Evolutionary conservation across 2,113 vertebrate species (phyloP).

Genomic region (Pampusana beccarii): DNA sequence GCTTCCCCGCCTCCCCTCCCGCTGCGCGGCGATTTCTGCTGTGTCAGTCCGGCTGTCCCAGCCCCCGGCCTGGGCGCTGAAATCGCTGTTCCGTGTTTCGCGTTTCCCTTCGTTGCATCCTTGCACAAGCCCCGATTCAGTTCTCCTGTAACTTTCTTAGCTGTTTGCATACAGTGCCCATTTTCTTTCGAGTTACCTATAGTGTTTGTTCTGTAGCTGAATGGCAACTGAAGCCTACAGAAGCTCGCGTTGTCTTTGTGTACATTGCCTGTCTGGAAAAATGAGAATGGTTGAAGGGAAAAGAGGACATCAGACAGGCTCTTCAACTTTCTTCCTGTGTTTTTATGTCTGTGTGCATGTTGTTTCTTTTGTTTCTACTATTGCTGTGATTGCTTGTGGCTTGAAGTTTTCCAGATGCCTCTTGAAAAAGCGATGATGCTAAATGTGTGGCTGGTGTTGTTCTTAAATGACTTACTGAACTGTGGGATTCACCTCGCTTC

Average conservation of each 20-base stretch:
- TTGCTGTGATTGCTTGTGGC: neutral
- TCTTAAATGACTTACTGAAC: neutral
- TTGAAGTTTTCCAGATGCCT: neutral
- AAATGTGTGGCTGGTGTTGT: neutral
- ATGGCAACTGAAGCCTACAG: neutral
- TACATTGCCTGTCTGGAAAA: neutral
- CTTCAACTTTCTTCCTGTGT: neutral
- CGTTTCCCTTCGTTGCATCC: accelerated
- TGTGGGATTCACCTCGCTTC: neutral
- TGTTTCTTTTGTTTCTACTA: neutral
- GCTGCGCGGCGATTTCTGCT: neutral
- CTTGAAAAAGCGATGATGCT: accelerated
- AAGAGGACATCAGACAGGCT: neutral
- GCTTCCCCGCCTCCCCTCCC: neutral
- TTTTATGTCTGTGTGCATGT: accelerated
- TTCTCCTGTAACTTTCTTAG: neutral
- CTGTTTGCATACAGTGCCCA: accelerated
- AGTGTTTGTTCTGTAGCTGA: neutral
- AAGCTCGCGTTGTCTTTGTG: neutral
- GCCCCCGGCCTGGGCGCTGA: neutral
- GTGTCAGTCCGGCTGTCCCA: neutral
- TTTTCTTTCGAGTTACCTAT: accelerated
- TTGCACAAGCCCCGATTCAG: accelerated
- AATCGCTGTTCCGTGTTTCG: accelerated
- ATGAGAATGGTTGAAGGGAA: neutral